Evolutionary conservation across 2,113 vertebrate genomes (phyloP), one percentile per base, ranked within the genome.

Genomic region (Forbesichthys papilliferus): DNA sequence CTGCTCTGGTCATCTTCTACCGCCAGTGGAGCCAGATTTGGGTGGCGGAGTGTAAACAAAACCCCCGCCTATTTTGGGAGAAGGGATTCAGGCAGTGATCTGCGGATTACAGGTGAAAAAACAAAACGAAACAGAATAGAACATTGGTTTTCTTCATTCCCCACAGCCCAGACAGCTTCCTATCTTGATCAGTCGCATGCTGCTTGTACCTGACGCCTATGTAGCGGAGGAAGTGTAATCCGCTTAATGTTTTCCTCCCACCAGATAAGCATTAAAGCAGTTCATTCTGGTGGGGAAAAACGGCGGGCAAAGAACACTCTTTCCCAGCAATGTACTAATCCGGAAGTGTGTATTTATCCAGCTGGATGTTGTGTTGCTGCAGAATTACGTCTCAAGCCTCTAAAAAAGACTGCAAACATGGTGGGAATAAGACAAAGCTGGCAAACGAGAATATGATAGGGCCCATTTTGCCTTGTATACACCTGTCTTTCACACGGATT

Each of bases 21-120:
- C 63, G 51, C 42, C 69, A 62, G 59, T 47, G 18, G 49, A 42
- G 58, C 79, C 49, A 83, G 80, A 89, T 84, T 88, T 79, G 70
- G 84, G 84, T 80, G 75, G 76, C 69, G 61, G 76, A 75, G 75
- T 75, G 78, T 83, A 88, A 87, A 86, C 84, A 48, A 79, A 87
- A 85, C 73, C 46, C 33, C n/a, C 1, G 0, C 47, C 59, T 86
- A 79, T 87, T 87, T 81, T 36, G 18, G 71, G 65, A 77, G 9
- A 6, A 47, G 57, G 83, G 81, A 81, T 85, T 80, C 68, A 0
- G 42, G 64, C 79, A 42, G 36, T 5, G 36, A 42, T 42, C 36
- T 42, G 36, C 36, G 7, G 36, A 8, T 42, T 8, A 1, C 36
- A 5, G 36, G 36, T 42, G 7, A 5, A 42, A 42, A 42, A 8